These are phyloP conservation scores for Thamnaconus septentrionalis DNA, from an alignment of 2,113 vertebrate species.

Conservation along the genomic window DNA sequence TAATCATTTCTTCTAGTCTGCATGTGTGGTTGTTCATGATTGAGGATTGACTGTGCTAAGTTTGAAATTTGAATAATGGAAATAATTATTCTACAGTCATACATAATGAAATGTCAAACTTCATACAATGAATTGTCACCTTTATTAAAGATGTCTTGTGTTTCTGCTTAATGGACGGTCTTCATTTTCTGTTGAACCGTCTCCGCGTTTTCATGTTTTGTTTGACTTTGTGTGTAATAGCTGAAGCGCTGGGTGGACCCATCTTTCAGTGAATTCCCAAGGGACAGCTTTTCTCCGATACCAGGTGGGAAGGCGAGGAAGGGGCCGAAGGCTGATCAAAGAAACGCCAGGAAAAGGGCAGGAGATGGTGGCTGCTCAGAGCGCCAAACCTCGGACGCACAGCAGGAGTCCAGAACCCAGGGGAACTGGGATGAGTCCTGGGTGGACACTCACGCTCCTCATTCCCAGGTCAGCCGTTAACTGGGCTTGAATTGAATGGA, in stretches of 20 bases:
- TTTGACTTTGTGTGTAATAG: constrained; percentile 4
- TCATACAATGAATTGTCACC: no score
- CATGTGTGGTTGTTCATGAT: no score
- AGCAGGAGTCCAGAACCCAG: constrained; percentile 24
- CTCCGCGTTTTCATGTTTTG: background rate
- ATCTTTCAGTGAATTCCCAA: constrained; percentile 80
- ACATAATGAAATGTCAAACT: no score
- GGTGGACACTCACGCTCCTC: constrained; percentile 87
- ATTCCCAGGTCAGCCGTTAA: constrained; percentile 76
- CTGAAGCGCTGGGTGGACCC: constrained; percentile 78
- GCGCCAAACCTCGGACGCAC: background rate
- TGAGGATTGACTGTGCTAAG: no score
- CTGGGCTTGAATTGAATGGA: no score
- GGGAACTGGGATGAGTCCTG: constrained; percentile 79
- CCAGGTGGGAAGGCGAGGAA: background rate
- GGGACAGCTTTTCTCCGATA: constrained; percentile 34
- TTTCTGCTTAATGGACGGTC: no score
- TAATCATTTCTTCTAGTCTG: no score
- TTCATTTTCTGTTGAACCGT: no score
- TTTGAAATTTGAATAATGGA: no score
- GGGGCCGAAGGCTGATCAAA: constrained; percentile 42
- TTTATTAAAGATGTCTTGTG: no score
- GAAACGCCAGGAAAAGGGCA: constrained; percentile 70
- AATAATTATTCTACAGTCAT: no score
- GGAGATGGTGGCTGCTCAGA: constrained; percentile 29